Base-by-base conservation (phyloP, 2,888 invertebrate genomes). In the Ligdia adustata region DNA sequence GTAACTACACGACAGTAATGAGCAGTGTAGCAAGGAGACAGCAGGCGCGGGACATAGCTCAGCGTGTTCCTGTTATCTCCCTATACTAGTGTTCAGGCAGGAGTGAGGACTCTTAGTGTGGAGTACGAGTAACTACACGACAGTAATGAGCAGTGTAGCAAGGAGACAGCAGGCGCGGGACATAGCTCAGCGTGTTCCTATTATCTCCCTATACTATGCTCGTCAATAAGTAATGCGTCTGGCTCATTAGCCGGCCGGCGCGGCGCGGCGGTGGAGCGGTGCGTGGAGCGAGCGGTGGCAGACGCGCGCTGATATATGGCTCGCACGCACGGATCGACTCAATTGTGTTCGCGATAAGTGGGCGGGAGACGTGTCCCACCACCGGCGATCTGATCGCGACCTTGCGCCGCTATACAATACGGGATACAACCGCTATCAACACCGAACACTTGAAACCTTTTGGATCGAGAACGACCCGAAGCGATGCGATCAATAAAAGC, bases 281-380 rank as follows among this genome's bases (percentile, higher is more conserved):
- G 64, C 65, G 62, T 64, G 43, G 66, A 58, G 71, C 61, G 68
- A 60, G 69, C 64, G 68, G 61, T 70, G 62, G 65, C 69, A 62
- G 66, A 63, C 62, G 62, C 63, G 43, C 64, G 6, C 74, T 79
- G 79, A 82, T 82, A 83, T 83, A 84, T 81, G 75, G 78, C 77
- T 74, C 72, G 71, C 69, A 73, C 69, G 70, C 74, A 71, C 77
- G 79, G 75, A 80, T 78, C 82, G 75, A 74, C 71, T 81, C 78
- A 82, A 82, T 80, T 81, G 82, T 77, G 72, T 73, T 71, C 64
- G 72, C 76, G 86, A 83, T 83, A 85, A 83, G 85, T 85, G 83
- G 86, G 85, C 86, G 86, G 69, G 76, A 63, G 77, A 70, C 52
- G 48, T 58, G 48, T 33, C 48, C 48, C 59, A 41, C 42, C 31